Evolutionary conservation across 2,113 vertebrate genomes (phyloP).

Genomic region (Cyprinus carpio): DNA sequence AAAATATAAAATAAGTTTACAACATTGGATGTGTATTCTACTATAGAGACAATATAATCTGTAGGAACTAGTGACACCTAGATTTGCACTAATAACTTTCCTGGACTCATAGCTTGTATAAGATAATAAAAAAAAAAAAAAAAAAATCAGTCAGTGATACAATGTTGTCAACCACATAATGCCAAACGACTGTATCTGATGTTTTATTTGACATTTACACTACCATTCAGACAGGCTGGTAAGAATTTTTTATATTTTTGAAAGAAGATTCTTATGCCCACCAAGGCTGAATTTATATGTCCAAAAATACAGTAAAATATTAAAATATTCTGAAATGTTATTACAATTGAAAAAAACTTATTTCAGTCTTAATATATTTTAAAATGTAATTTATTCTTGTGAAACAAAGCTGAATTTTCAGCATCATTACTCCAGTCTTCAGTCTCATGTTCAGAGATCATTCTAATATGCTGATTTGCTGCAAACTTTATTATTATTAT

Average conservation of each 20-base stretch:
- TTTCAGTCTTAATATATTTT: background rate
- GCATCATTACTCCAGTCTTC: background rate
- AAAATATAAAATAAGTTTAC: background rate
- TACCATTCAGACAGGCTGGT: background rate
- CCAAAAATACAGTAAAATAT: background rate
- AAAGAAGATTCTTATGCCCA: background rate
- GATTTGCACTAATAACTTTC: background rate
- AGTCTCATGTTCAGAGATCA: background rate
- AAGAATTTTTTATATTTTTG: too few species aligned
- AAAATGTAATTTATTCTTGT: background rate
- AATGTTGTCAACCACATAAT: background rate
- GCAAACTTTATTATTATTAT: background rate
- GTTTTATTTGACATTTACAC: background rate
- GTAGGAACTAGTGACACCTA: background rate
- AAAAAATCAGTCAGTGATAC: background rate
- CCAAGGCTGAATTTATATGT: background rate
- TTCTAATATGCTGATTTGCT: background rate
- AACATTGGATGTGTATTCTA: background rate
- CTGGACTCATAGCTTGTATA: background rate
- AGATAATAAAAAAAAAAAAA: too few species aligned
- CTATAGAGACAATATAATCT: background rate
- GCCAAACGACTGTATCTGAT: background rate
- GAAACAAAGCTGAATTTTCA: background rate
- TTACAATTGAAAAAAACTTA: background rate
- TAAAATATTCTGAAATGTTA: background rate